phyloP scores from a whole-genome alignment of 1,140 invertebrate genomes.

The Brachionus rubens region DNA sequence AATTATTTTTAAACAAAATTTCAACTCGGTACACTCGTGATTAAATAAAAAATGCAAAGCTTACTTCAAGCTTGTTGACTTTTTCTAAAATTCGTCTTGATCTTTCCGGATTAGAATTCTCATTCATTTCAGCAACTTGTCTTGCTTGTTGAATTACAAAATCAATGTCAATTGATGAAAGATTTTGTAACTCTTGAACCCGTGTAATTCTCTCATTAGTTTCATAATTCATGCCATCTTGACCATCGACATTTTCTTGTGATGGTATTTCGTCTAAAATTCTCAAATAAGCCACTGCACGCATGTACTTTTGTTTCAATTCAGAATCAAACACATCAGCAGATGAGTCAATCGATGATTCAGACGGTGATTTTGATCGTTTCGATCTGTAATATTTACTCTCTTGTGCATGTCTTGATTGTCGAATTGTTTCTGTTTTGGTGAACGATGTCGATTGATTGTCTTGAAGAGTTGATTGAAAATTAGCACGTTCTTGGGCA shows the following conservation, averaged over 20 bases:
- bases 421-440: neutral
- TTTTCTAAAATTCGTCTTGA: slow-evolving; percentile 35
- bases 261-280: slow-evolving; percentile 21
- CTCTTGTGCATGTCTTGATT: slow-evolving; percentile 42
- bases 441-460: neutral
- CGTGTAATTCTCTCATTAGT: too few relatives aligned
- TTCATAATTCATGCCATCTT: neutral
- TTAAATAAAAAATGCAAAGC: too few relatives aligned
- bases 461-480: slow-evolving; percentile 3
- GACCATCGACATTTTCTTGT: neutral
- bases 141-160: slow-evolving; percentile 41
- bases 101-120: slow-evolving; percentile 24
- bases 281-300: slow-evolving; percentile 43
- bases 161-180: slow-evolving; percentile 36
- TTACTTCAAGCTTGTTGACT: slow-evolving; percentile 25
- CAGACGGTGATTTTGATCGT: slow-evolving; percentile 30
- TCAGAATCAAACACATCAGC: slow-evolving; percentile 37
- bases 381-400: slow-evolving; percentile 25
- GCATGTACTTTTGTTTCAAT: slow-evolving; percentile 36
- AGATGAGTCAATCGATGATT: slow-evolving; percentile 4
- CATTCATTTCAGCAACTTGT: slow-evolving; percentile 3
- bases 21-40: too few relatives aligned
- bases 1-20: too few relatives aligned
- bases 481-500: neutral
- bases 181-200: too few relatives aligned